Evolutionary conservation across 2,113 vertebrate genomes (phyloP), one percentile per base, ranked within the genome.

Genomic region (Sarotherodon lohbergeri): DNA sequence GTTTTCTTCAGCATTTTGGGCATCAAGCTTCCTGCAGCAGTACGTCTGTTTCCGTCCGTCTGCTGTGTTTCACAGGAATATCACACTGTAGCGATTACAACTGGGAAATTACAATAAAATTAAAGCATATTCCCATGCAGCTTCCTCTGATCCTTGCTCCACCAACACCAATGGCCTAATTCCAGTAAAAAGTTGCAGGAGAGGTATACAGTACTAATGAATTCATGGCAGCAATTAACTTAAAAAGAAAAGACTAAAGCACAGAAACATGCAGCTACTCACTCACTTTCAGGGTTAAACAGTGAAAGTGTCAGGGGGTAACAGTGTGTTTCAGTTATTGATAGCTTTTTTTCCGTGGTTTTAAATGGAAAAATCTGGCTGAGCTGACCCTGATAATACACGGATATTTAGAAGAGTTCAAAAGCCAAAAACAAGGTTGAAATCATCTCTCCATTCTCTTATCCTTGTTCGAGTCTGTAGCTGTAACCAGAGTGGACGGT

Each of bases 301-400:
- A 4, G 22, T 48, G 9, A 39, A 66, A 39, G 61, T 39, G 61
- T n/a, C 34, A 5, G 34, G 34, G 32, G 32, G 3, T 66, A 66
- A n/a, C 13, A 13, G 6, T n/a, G 19, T 39, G 5, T 19, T 48
- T 76, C 41, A 27, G 22, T 48, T 48, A 19, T 48, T 48, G 14
- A 27, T 22, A 48, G 24, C 24, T 46, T 46, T 73, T 43, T 71
- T 71, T 73, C n/a, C 63, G 41, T 24, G 3, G 63, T 24, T 29
- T 76, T 10, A 76, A 24, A 48, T 10, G 68, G 41, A 48, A 76
- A 48, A 29, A 48, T 27, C 41, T 27, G 66, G n/a, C 39, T 73
- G 8, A 43, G 39, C 22, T 0, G 3, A 17, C 39, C 39, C 39
- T 46, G 14, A 46, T 27, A 10, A 73, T 17, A 29, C 5, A 0